These are phyloP conservation scores for Actinostola sp. DNA, from an alignment of 92 coral and sea anemone genomes.

Conservation along the genomic window DNA sequence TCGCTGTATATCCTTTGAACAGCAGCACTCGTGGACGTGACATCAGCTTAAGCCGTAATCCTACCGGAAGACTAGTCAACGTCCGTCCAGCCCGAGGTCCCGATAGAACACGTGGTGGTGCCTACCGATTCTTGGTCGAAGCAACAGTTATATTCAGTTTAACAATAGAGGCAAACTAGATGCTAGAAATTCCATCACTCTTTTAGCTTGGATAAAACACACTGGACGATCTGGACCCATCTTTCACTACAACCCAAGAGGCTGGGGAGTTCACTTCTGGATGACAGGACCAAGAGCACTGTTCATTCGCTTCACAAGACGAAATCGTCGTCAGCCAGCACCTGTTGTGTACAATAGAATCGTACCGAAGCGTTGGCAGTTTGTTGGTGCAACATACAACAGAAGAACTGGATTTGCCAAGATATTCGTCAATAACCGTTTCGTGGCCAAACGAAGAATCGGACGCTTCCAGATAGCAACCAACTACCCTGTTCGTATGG, in stretches of 20 bases:
- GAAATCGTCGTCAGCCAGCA: slow-evolving; percentile 21
- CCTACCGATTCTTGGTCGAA: slow-evolving; percentile 60
- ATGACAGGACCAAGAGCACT: slow-evolving; percentile 44
- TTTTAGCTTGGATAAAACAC: slow-evolving; percentile 71
- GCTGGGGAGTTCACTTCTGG: slow-evolving; percentile 71
- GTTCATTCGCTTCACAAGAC: slow-evolving; percentile 48
- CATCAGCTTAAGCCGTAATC: slow-evolving; percentile 9
- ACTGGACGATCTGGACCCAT: slow-evolving; percentile 64
- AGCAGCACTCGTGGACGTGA: slow-evolving; percentile 45
- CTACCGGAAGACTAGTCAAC: neutral
- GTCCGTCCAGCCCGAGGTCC: slow-evolving; percentile 48
- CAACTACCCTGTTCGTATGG: slow-evolving; percentile 19
- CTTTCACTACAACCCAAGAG: slow-evolving; percentile 49
- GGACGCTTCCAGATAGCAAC: slow-evolving; percentile 37
- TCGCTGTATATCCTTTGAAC: slow-evolving; percentile 66
- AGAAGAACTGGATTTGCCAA: slow-evolving; percentile 28
- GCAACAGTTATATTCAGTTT: slow-evolving; percentile 61
- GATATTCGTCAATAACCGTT: slow-evolving; percentile 32
- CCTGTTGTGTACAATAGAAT: slow-evolving; percentile 5
- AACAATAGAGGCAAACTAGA: slow-evolving; percentile 70
- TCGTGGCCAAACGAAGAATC: neutral
- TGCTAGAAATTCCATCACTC: slow-evolving; percentile 70
- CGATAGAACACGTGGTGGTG: slow-evolving; percentile 53
- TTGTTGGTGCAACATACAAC: slow-evolving; percentile 32
- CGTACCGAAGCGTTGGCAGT: neutral